Evolutionary conservation across 2,888 invertebrate genomes (phyloP), one percentile per base, ranked within the genome.

Genomic region (Drosophila falleni): DNA sequence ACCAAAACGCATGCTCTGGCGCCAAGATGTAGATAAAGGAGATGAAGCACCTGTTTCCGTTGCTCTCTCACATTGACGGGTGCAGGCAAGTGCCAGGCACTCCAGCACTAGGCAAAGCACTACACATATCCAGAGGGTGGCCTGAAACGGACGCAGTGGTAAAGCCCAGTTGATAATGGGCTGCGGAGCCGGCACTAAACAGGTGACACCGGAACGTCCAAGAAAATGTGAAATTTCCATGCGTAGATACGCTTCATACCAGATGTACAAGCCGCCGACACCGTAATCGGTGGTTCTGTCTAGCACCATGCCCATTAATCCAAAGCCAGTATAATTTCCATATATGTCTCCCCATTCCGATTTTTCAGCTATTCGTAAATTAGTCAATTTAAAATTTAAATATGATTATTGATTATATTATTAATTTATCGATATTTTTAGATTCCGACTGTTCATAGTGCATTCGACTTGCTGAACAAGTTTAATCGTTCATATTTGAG

Each of bases 181-280:
- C 74, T 94, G 93, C 1, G 96, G 96, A 54, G 94, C 94, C 13
- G 96, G 96, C 8, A 95, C 95, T 33, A 96, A 89, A 74, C 95
- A 95, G 0, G 95, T 95, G 6, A 96, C 93, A 23, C 94, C 95
- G 29, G 95, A 95, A 75, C 95, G 93, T 23, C 95, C 93, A 50
- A 93, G 91, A 19, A 95, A 93, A 53, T 93, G 92, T 0, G 95
- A 94, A 80, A 95, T 94, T 82, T 96, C 96, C 87, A 96, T 89
- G 71, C 92, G 94, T 50, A 91, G 86, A 86, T 94, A 95, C 69
- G 94, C 94, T 67, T 71, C 68, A 29, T 75, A 81, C 85, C 89
- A 90, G 3, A 71, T 37, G 59, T 75, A 89, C 61, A 90, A 47
- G 4, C 81, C 91, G 1, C 90, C 89, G 33, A 91, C 62, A 9